Base-by-base conservation (phyloP, 64 coral and sea anemone genomes). In the Montipora cactus region DNA sequence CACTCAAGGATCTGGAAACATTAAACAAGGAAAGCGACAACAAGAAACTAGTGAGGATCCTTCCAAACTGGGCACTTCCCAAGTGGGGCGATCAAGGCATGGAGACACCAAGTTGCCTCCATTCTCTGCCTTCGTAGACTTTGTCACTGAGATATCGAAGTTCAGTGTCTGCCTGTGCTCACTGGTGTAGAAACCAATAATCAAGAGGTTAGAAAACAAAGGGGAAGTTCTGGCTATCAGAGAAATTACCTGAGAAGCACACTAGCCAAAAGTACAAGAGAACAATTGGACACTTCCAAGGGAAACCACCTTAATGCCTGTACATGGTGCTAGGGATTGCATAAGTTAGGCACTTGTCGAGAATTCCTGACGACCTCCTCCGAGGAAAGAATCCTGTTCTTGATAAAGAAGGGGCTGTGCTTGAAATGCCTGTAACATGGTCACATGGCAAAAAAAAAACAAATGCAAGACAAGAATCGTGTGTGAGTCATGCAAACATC, bases 371-470 rank as follows among this genome's bases (percentile, higher is more conserved):
- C 37, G 2, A 89, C 58, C 6, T 53, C 68, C 5, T 46, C 75
- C 15, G 25, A 57, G 2, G 28, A 82, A 64, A 90, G 74, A 69
- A 22, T 81, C 19, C 46, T 8, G 46, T 90, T 78, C 21, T 61
- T 89, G 3, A 84, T 85, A 3, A 89, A 62, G 50, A 69, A 67
- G n/a, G 68, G 93, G 71, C 69, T 94, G 18, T 94, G 87, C 5
- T 18, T 94, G 5, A 57, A 59, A 3, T 94, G 80, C 50, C 48
- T 94, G 16, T n/a, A 22, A 6, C 79, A 79, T 18, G 93, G 87
- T 59, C 87, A 94, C 70, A 84, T 94, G 79, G 87, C 93, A n/a
- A 94, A 85, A 20, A n/a, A n/a, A 28, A 81, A 85, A 94, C 0
- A 94, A 84, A 14, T 94, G 93, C 13, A 51, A 20, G 37, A 78